Conservation (phyloP, 2,797 vertebrate species). For the Centropyge bicolor region DNA sequence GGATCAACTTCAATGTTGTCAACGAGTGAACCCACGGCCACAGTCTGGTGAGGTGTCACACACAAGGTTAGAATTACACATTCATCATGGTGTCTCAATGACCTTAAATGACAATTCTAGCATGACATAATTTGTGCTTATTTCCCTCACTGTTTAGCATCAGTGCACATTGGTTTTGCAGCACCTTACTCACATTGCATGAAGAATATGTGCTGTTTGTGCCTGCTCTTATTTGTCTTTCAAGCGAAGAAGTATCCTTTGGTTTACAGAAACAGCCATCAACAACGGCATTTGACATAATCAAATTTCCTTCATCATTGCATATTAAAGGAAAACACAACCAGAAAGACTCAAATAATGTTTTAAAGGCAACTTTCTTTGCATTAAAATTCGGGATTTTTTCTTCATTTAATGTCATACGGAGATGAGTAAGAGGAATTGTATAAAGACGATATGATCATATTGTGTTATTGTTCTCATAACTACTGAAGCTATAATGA, state of each 20-base stretch:
- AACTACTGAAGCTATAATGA: neutral
- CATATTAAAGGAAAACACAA: neutral
- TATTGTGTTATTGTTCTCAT: neutral
- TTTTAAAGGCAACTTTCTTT: neutral
- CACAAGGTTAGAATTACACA: constrained; percentile 6
- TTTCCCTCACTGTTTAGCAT: neutral
- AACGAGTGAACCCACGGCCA: constrained; percentile 86
- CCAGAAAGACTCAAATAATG: neutral
- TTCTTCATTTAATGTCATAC: neutral
- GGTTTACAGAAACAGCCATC: neutral
- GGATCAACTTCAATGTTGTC: constrained; percentile 91
- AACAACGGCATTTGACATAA: neutral
- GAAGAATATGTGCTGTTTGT: neutral
- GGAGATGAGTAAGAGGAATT: neutral
- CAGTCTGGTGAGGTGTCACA: constrained; percentile 70
- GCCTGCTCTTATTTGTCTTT: neutral
- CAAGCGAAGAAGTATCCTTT: neutral
- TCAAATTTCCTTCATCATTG: neutral
- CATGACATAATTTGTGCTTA: neutral
- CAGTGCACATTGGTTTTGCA: neutral
- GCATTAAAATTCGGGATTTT: neutral
- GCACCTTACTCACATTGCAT: neutral
- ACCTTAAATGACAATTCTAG: neutral
- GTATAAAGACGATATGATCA: neutral
- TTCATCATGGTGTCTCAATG: neutral